Base-by-base conservation (phyloP, 2,888 invertebrate genomes). In the Luperina nickerlii region DNA sequence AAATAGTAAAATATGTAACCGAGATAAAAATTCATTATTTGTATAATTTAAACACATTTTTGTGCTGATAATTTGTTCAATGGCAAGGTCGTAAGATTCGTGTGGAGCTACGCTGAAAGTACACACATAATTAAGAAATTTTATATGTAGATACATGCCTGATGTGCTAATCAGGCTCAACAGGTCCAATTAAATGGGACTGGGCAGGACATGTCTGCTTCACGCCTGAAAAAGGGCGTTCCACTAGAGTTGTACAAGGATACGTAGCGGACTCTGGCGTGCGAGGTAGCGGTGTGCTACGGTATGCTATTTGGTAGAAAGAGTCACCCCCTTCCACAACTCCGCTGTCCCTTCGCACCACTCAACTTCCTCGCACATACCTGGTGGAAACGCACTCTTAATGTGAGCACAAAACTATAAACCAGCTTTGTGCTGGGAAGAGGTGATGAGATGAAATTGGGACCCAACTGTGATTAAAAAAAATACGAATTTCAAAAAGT, bases 21-120 rank as follows among this genome's bases (percentile, higher is more conserved):
- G 69, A 48, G 81, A 75, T 78, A 84, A 77, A 69, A 62, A 65
- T 72, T 71, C 1, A 24, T 70, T 83, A 62, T 79, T 83, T 83
- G 54, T 18, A 42, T 15, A 67, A 72, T 32, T 57, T 71, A 81
- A 9, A 62, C 32, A 63, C 8, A 69, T 76, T 71, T 76, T 74
- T 38, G 32, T 71, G 24, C 38, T 74, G 70, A 84, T 81, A 68
- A 74, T 13, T 42, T 60, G 8, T 67, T 81, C 78, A 84, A 69
- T 81, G 74, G 62, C 72, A 84, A 84, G 84, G 84, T 72, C 66
- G 57, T 11, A n/a, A 76, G 24, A 57, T 79, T 75, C 72, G 9
- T 11, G 38, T 45, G n/a, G 15, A 45, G 20, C 8, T 20, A 9
- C 13, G 32, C 57, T 57, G 57, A 67, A 74, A 74, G 0, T 20